phyloP scores from a whole-genome alignment of 2,888 invertebrate species.

The Hirtodrosophila confusa region DNA sequence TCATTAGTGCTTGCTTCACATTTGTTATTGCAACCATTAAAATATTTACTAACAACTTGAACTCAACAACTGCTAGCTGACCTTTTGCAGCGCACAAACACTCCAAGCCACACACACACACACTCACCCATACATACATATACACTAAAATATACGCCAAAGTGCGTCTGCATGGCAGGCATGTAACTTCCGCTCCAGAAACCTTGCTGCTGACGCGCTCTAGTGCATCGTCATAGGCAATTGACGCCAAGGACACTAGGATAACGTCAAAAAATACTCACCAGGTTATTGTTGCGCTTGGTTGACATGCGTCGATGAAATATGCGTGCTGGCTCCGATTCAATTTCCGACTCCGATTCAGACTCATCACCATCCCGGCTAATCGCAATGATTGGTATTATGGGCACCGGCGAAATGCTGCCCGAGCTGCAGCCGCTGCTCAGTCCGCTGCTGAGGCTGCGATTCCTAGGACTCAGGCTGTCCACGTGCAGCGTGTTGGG shows the following conservation, averaged over 20 bases:
- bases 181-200: constrained; percentile 75
- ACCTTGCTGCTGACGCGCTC: constrained; percentile 56
- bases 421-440: constrained; percentile 80
- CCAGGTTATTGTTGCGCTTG: constrained; percentile 92
- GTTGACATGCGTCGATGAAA: constrained; percentile 92
- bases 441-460: constrained; percentile 54
- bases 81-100: constrained; percentile 54
- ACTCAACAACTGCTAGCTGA: constrained; percentile 50
- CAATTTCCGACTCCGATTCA: constrained; percentile 91
- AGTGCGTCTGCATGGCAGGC: constrained; percentile 55
- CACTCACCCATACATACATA: constrained; percentile 8
- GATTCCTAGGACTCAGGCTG: constrained; percentile 46
- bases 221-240: constrained; percentile 48
- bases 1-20: constrained; percentile 18
- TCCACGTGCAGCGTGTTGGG: constrained; percentile 66
- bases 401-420: constrained; percentile 80
- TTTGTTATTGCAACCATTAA: constrained; percentile 46
- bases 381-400: constrained; percentile 78
- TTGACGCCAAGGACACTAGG: constrained; percentile 9
- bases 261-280: constrained; percentile 84
- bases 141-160: constrained; percentile 20
- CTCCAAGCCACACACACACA: constrained; percentile 25
- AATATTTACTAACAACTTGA: constrained; percentile 63
- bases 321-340: constrained; percentile 90
- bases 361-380: constrained; percentile 86